Evolutionary conservation across 2,888 invertebrate species (phyloP).

Genomic region (Megalurothrips usitatus): DNA sequence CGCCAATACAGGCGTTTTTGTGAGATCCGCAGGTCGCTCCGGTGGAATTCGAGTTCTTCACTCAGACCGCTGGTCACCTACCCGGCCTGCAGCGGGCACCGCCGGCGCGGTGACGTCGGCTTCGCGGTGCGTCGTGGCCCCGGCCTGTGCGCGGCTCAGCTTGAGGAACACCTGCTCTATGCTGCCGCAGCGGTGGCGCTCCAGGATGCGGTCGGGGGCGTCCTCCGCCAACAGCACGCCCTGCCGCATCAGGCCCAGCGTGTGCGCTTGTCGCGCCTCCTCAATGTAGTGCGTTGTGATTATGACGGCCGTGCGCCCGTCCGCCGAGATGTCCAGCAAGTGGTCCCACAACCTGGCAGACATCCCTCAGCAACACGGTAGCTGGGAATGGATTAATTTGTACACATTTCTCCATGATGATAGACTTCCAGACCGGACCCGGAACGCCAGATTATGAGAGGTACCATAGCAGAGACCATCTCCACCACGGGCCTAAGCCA

Average conservation of each 20-base stretch:
- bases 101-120: too few species aligned
- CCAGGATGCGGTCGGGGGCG: slow-evolving; percentile 46
- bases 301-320: slow-evolving; percentile 40
- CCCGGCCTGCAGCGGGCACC: too few species aligned
- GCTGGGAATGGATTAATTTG: too few species aligned
- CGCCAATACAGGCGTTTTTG: too few species aligned
- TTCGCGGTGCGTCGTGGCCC: background rate
- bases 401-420: too few species aligned
- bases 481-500: too few species aligned
- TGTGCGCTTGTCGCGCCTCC: slow-evolving; percentile 36
- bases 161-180: slow-evolving; percentile 52
- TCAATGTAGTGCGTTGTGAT: slow-evolving; percentile 42
- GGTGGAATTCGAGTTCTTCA: too few species aligned
- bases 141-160: slow-evolving; percentile 42
- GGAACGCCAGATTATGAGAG: too few species aligned
- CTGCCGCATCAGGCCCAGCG: slow-evolving; percentile 52
- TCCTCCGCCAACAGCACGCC: slow-evolving; percentile 51
- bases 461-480: too few species aligned
- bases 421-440: too few species aligned
- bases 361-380: slow-evolving; percentile 10
- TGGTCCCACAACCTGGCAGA: slow-evolving; percentile 39
- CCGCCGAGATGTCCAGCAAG: slow-evolving; percentile 38
- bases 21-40: too few species aligned
- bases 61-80: too few species aligned
- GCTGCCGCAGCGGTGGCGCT: slow-evolving; percentile 41